Conservation (phyloP, 2,888 invertebrate genomes). For the Syritta pipiens region DNA sequence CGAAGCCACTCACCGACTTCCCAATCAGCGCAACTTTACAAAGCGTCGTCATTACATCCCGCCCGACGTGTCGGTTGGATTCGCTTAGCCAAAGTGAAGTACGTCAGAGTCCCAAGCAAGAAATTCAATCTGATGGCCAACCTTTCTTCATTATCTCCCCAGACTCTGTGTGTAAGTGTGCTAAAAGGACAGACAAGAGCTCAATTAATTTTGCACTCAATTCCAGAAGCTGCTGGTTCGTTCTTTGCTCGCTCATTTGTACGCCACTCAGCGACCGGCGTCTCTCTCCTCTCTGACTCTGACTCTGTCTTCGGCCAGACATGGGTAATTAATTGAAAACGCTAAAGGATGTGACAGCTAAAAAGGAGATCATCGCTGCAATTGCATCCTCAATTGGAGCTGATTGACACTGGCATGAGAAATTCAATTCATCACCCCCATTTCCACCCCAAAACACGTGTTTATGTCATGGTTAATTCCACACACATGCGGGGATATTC, state of each 20-base stretch:
- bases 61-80: too few species aligned
- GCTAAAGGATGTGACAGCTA: conserved; percentile 24
- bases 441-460: not conserved
- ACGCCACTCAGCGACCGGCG: conserved; percentile 19
- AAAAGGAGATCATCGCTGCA: conserved; percentile 31
- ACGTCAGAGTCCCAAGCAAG: too few species aligned
- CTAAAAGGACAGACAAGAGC: conserved; percentile 4
- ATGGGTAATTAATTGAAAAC: conserved; percentile 52
- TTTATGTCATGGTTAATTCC: conserved; percentile 13
- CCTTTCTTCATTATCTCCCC: conserved; percentile 7
- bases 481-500: conserved; percentile 2
- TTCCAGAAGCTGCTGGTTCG: conserved; percentile 19
- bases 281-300: too few species aligned
- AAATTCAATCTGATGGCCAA: too few species aligned
- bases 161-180: not conserved
- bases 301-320: conserved; percentile 30
- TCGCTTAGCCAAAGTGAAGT: too few species aligned
- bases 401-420: conserved; percentile 13
- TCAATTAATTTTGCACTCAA: conserved; percentile 55
- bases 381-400: conserved; percentile 25
- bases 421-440: conserved; percentile 4
- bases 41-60: too few species aligned
- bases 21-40: too few species aligned
- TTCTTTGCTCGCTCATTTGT: conserved; percentile 27
- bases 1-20: too few species aligned